These are phyloP conservation scores for Sycophila sp. DNA, from an alignment of 1,140 invertebrate genomes.

Conservation along the genomic window DNA sequence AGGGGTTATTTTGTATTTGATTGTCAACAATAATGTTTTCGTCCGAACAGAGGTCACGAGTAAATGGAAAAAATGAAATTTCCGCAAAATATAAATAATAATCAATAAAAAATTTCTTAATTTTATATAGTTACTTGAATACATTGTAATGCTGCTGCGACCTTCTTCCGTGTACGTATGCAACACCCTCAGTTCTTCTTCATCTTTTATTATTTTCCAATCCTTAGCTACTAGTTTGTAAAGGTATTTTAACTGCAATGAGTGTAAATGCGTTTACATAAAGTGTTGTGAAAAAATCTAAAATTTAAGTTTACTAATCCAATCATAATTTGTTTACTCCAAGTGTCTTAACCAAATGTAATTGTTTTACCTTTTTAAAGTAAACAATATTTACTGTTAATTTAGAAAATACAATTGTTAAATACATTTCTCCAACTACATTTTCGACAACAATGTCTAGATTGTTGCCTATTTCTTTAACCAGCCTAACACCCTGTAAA, in stretches of 20 bases:
- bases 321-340: too few relatives aligned
- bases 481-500: background rate
- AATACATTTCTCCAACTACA: conserved; percentile 3
- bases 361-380: background rate
- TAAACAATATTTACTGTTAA: background rate
- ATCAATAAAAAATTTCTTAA: too few relatives aligned
- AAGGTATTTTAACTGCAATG: background rate
- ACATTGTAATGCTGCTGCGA: background rate
- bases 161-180: background rate
- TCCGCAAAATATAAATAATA: too few relatives aligned
- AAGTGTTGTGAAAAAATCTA: too few relatives aligned
- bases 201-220: conserved; percentile 5
- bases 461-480: background rate
- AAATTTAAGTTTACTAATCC: too few relatives aligned
- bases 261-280: background rate
- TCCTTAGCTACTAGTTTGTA: background rate
- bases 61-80: too few relatives aligned
- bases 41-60: too few relatives aligned
- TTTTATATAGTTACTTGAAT: too few relatives aligned
- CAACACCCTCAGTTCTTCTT: conserved; percentile 2
- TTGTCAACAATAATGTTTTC: too few relatives aligned
- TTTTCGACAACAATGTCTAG: conserved; percentile 12
- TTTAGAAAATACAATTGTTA: background rate
- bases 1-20: too few relatives aligned
- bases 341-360: too few relatives aligned